Evolutionary conservation across 2,888 invertebrate species (phyloP), one percentile per base, ranked within the genome.

Genomic region (Calliopum simillimum): DNA sequence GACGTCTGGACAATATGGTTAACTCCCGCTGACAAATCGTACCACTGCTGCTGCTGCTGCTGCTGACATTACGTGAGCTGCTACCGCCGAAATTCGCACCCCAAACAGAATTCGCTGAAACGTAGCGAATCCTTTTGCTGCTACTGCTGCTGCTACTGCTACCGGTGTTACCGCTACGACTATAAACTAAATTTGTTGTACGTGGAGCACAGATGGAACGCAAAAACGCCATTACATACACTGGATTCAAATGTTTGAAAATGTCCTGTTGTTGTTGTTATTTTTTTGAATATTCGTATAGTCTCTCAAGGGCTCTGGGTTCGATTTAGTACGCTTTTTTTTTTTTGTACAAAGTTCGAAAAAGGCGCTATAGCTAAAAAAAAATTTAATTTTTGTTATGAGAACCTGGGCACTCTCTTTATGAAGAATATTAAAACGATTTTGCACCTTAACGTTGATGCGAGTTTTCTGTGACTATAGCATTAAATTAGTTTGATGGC

Each of bases 171-270:
- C 46, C 68, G 58, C 70, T 81, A 71, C 80, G 79, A 71, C 74
- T 79, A 75, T 79, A 82, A 71, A 79, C 83, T 77, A 83, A 79
- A 77, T 81, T 80, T 75, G 78, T 77, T 77, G 83, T 78, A 77
- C 84, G 85, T 77, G 83, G 82, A 78, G 84, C 82, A 78, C 79
- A 81, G 74, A 85, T 76, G 73, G 84, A 82, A 80, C 86, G 86
- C 81, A 86, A 82, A 82, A 86, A 85, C 81, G 86, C 86, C 86
- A 86, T 86, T 83, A 85, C 85, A 83, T 77, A 77, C 77, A 73
- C 76, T 64, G 53, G 21, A 59, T 43, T 25, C 3, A 51, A 12
- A 47, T 25, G 14, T 13, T 46, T 56, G 12, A 41, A n/a, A 16
- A 23, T 44, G 19, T 56, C 66, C 62, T 19, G 33, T 68, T 68